Base-by-base conservation (phyloP, 1,140 invertebrate genomes). In the Oedothorax gibbosus region DNA sequence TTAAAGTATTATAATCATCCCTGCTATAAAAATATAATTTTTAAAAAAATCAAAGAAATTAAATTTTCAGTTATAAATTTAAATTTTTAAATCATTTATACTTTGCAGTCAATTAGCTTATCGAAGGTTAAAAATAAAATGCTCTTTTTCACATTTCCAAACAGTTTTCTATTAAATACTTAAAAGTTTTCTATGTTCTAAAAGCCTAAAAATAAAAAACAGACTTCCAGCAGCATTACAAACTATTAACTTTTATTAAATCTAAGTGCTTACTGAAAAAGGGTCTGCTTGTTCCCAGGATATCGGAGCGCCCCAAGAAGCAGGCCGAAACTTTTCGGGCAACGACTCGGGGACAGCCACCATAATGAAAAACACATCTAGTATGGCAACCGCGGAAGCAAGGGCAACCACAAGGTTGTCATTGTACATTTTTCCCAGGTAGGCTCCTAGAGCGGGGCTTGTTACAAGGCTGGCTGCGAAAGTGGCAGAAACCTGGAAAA, bases 381-480 rank as follows among this genome's bases (percentile, higher is more conserved):
- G 92, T 71, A 99, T 92, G 65, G 98, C 97, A 69, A 99, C 95
- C 35, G 97, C 90, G 0, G 98, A 98, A 15, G 98, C 97, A 64
- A 99, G 91, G 78, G 97, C 96, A n/a, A 99, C 97, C 3, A 99
- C 98, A 80, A 98, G 92, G 89, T 95, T 96, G 89, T 98, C 96
- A 86, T 95, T 96, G 90, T 98, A 99, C 76, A 93, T 91, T 88
- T 94, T 93, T 92, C 95, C 96, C 57, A 99, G 92, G 89, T 98
- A 99, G 81, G 97, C 96, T 78, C 98, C 98, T 64, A 99, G 91
- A 11, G 98, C 97, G 20, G 98, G 98, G 86, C 97, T 98, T 87
- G 99, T 99, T 14, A 97, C 97, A 93, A 99, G 88, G 86, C 97
- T 99, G 75, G 98, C 98, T 11, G 98, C 98, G 93, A 99, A 99